phyloP scores from a whole-genome alignment of 2,888 invertebrate genomes.

The Agriopis aurantiaria region DNA sequence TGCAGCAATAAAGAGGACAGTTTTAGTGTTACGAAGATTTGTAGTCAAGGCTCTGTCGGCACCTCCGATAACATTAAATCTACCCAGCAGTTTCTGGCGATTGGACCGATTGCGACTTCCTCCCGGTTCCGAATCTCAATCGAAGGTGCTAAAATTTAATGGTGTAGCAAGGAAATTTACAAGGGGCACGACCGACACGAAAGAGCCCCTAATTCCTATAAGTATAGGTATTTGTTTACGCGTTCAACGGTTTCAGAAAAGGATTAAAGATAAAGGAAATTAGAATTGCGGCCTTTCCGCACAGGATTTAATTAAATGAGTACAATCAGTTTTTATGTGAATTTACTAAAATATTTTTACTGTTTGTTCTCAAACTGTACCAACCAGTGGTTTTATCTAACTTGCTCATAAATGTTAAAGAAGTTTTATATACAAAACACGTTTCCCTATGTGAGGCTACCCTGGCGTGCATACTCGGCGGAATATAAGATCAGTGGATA shows the following conservation, averaged over 20 bases:
- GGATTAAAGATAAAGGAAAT: slow-evolving; percentile 43
- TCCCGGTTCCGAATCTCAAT: slow-evolving; percentile 44
- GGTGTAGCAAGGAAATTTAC: slow-evolving; percentile 43
- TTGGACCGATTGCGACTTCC: slow-evolving; percentile 50
- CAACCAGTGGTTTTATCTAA: background rate
- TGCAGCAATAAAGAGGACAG: slow-evolving; percentile 61
- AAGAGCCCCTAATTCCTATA: slow-evolving; percentile 45
- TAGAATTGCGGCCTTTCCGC: slow-evolving; percentile 34
- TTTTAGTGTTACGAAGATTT: slow-evolving; percentile 65
- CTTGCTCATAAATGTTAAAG: slow-evolving; percentile 42
- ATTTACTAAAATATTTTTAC: slow-evolving; percentile 11
- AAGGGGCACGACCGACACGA: slow-evolving; percentile 15
- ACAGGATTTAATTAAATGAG: slow-evolving; percentile 41
- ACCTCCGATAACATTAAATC: slow-evolving; percentile 66
- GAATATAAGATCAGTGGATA: slow-evolving; percentile 52
- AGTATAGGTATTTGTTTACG: slow-evolving; percentile 45
- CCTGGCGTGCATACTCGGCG: slow-evolving; percentile 56
- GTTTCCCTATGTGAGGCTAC: slow-evolving; percentile 60
- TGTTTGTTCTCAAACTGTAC: background rate
- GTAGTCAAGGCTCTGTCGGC: slow-evolving; percentile 58
- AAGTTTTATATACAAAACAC: slow-evolving; percentile 67
- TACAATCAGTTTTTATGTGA: slow-evolving; percentile 4
- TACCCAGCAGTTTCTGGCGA: slow-evolving; percentile 60
- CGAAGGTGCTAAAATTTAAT: slow-evolving; percentile 61
- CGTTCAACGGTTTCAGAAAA: slow-evolving; percentile 36